Evolutionary conservation across 2,888 invertebrate species (phyloP).

Genomic region (Torymus tubicola): DNA sequence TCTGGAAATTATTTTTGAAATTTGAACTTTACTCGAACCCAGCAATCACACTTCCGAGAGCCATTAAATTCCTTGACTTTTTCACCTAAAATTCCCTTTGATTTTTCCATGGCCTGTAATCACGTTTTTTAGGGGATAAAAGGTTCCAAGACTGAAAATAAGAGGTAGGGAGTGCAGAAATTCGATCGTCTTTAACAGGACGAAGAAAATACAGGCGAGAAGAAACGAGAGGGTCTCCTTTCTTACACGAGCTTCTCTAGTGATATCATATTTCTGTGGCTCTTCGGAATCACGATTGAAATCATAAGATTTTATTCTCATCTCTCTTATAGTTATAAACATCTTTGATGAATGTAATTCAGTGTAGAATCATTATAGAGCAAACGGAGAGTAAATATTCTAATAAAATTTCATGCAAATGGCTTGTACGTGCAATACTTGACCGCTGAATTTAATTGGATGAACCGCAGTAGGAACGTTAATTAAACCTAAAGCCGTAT

Average conservation of each 20-base stretch:
- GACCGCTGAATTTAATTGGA: too few species aligned
- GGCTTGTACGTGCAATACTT: too few species aligned
- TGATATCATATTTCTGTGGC: constrained; percentile 32
- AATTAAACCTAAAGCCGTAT: too few species aligned
- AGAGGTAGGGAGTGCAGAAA: constrained; percentile 20
- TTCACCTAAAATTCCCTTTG: background rate
- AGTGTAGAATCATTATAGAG: too few species aligned
- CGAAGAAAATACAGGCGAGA: constrained; percentile 28
- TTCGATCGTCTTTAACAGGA: constrained; percentile 27
- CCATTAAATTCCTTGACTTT: constrained; percentile 11
- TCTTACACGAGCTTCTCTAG: constrained; percentile 12
- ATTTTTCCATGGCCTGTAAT: constrained; percentile 24
- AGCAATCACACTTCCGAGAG: background rate
- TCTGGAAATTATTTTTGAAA: too few species aligned
- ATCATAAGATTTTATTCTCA: constrained; percentile 19
- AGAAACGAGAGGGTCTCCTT: constrained; percentile 38
- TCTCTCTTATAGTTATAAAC: background rate
- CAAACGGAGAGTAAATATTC: too few species aligned
- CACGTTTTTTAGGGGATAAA: constrained; percentile 20
- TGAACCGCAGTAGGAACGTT: too few species aligned
- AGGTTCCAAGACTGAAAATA: constrained; percentile 1
- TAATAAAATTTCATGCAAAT: too few species aligned
- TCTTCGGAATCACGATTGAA: constrained; percentile 2
- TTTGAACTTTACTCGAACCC: too few species aligned
- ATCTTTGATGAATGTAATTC: constrained; percentile 38